Percentiles rank a stretch among this genome's conserved stretches.
These are phyloP conservation scores for Chrysochloris asiatica DNA, from an alignment of 2,113 vertebrate genomes.

Conservation along the genomic window DNA sequence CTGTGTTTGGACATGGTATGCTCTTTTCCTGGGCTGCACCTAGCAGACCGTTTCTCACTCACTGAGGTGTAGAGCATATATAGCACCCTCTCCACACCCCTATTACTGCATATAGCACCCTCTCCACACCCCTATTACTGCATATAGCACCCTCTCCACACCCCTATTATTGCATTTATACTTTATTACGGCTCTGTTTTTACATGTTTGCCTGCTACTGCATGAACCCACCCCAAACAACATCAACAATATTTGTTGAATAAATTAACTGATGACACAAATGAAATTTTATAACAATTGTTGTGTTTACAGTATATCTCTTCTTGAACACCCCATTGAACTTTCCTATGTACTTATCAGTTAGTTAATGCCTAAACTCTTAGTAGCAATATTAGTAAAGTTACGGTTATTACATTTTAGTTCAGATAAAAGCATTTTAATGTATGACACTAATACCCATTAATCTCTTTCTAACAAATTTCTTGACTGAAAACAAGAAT, in stretches of 20 bases:
- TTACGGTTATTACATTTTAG: conserved; percentile 55
- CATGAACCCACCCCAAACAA: neutral
- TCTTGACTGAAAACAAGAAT: conserved; percentile 20
- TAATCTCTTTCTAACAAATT: conserved; percentile 20
- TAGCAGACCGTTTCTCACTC: neutral
- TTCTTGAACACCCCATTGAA: conserved; percentile 57
- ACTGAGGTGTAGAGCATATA: neutral
- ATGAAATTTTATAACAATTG: conserved; percentile 58
- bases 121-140: too few relatives aligned
- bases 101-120: too few relatives aligned
- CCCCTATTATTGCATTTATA: neutral
- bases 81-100: too few relatives aligned
- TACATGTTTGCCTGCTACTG: neutral
- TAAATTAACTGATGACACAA: neutral
- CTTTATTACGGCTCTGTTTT: neutral
- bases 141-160: neutral
- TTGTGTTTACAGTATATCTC: neutral
- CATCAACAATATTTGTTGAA: neutral
- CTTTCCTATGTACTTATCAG: conserved; percentile 47
- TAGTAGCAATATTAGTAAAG: conserved; percentile 46
- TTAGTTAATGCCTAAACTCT: conserved; percentile 3
- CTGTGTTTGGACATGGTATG: neutral
- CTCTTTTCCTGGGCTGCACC: neutral
- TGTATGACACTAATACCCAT: conserved; percentile 58
- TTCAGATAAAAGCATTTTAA: conserved; percentile 63